A percentile compares a stretch with the other conserved stretches of the same genome.
phyloP scores from a whole-genome alignment of 2,113 vertebrate genomes.

The Malurus cyaneus region DNA sequence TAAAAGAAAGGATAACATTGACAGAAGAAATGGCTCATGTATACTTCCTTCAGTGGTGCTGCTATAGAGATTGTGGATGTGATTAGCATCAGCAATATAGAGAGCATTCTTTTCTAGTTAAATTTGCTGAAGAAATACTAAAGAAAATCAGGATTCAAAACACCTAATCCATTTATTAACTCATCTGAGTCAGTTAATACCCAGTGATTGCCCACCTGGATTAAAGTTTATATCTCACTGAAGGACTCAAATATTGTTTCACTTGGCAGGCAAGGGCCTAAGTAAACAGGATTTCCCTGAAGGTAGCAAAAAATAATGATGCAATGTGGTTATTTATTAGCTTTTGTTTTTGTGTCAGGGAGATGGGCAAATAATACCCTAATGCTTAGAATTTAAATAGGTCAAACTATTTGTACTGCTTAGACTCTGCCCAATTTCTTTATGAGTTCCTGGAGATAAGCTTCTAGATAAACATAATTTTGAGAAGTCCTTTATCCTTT shows the following conservation, averaged over 20 bases:
- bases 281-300: conserved; percentile 13
- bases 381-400: neutral
- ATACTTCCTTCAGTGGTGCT: neutral
- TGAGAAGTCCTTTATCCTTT: neutral
- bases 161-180: neutral
- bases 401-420: neutral
- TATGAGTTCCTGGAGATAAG: neutral
- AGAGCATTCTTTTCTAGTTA: neutral
- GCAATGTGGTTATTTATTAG: conserved; percentile 57
- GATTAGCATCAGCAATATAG: neutral
- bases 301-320: neutral
- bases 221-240: neutral
- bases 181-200: neutral
- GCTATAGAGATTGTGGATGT: neutral
- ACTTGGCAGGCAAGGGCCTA: neutral
- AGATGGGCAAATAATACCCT: conserved; percentile 24
- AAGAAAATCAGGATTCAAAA: neutral
- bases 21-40: neutral
- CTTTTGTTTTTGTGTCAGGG: conserved; percentile 9
- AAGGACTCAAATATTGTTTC: conserved; percentile 26
- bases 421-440: neutral
- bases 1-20: neutral
- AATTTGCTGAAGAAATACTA: neutral
- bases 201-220: neutral
- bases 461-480: neutral